Evolutionary conservation across 2,113 vertebrate species (phyloP).

Genomic region (Miniopterus natalensis): DNA sequence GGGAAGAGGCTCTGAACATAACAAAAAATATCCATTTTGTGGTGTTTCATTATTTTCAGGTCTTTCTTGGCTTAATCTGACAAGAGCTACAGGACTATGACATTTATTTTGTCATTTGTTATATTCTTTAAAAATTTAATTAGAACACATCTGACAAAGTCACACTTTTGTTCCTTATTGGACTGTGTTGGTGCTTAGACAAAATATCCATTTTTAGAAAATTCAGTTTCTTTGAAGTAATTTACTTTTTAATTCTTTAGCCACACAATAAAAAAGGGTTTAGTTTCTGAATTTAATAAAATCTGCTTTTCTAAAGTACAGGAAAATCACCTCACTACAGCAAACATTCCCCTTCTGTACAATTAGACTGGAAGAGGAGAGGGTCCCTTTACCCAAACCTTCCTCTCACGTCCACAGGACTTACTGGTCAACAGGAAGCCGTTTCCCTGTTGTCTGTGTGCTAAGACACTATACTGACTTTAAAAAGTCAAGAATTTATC

Average conservation of each 20-base stretch:
- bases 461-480: neutral
- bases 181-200: neutral
- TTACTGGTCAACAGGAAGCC: neutral
- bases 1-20: neutral
- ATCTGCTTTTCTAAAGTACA: conserved; percentile 17
- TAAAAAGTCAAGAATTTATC: neutral
- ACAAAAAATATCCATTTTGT: conserved; percentile 52
- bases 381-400: neutral
- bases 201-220: conserved; percentile 19
- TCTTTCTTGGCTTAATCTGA: conserved; percentile 1
- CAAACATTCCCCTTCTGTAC: neutral
- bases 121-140: neutral
- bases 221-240: neutral
- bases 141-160: neutral
- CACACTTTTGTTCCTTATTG: neutral
- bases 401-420: neutral
- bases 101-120: neutral
- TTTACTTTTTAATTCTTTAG: neutral
- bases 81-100: neutral
- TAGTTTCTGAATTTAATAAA: neutral
- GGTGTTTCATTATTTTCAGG: conserved; percentile 5
- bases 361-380: neutral
- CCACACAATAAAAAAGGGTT: neutral
- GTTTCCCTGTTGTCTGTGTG: neutral
- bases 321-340: neutral